Base-by-base conservation (phyloP, 2,113 vertebrate species). In the Dipodomys stephensi region DNA sequence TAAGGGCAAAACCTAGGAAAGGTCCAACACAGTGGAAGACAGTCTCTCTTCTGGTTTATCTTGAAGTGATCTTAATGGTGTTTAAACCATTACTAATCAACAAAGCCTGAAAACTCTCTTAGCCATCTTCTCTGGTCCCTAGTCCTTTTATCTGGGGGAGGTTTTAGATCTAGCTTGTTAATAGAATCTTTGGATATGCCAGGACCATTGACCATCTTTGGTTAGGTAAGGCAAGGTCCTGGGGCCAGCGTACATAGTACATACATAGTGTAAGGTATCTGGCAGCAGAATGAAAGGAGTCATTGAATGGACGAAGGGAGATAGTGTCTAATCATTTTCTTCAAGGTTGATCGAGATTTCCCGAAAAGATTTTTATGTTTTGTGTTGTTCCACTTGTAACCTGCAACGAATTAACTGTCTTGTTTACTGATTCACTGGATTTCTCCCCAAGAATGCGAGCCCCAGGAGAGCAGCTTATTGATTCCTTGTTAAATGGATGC, bases 11-110 rank as follows among this genome's bases (percentile, higher is more conserved):
- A 30, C 23, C 72, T 91, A 79, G 13, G 19, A 57, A 71, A 53
- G 65, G 35, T 32, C 62, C 74, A 76, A 74, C 20, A 0, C 8
- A 3, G 7, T 74, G 79, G 44, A 84, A 72, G 65, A 69, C 6
- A 25, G 49, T 46, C 28, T 90, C 64, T 83, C 39, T 68, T 80
- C 60, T 53, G 65, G 30, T 78, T 91, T 76, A 46, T 68, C 44
- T 62, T 44, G 28, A 86, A 64, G 20, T 19, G 49, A 64, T 67
- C 35, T 85, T 86, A 79, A 6, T 79, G 67, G 28, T 90, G 32
- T 83, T 93, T 82, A 67, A 92, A 39, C 3, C 2, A 44, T 73
- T 82, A 53, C 74, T 92, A 39, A 62, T 73, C 32, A 90, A 28
- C 25, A 18, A 53, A 73, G 28, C 12, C 4, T 73, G 49, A 25